Evolutionary conservation across 2,888 invertebrate genomes (phyloP).

Genomic region (Ecdyonurus torrentis): DNA sequence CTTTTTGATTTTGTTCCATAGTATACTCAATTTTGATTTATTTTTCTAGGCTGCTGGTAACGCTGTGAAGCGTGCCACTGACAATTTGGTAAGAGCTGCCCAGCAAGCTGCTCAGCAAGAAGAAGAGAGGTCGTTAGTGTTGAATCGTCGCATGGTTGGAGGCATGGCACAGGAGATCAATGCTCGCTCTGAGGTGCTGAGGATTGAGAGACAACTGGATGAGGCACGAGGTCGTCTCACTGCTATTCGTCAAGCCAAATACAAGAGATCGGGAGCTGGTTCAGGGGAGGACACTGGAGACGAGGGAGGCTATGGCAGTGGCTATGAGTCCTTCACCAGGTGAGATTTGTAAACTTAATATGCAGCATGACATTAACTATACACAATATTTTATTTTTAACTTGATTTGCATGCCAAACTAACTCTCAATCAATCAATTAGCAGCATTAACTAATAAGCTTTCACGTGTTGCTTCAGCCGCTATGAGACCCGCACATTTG

Average conservation of each 20-base stretch:
- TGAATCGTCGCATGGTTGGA: conserved; percentile 87
- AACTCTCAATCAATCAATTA: no score
- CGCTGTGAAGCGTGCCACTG: conserved; percentile 93
- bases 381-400: not conserved
- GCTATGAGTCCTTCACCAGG: conserved; percentile 45
- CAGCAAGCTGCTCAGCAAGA: conserved; percentile 82
- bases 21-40: not conserved
- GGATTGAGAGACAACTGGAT: conserved; percentile 86
- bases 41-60: conserved; percentile 69
- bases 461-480: no score
- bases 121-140: conserved; percentile 77
- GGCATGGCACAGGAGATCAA: conserved; percentile 94
- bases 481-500: conserved; percentile 9
- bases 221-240: conserved; percentile 81
- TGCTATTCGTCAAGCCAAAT: conserved; percentile 84
- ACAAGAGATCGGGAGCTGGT: conserved; percentile 51
- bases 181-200: conserved; percentile 74
- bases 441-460: no score
- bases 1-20: not conserved
- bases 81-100: conserved; percentile 89
- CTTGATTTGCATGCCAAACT: not conserved
- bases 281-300: conserved; percentile 19
- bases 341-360: no score
- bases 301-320: conserved; percentile 20
- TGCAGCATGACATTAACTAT: no score